Conservation (phyloP, 2,888 invertebrate genomes). For the Lasioglossum leucozonium region DNA sequence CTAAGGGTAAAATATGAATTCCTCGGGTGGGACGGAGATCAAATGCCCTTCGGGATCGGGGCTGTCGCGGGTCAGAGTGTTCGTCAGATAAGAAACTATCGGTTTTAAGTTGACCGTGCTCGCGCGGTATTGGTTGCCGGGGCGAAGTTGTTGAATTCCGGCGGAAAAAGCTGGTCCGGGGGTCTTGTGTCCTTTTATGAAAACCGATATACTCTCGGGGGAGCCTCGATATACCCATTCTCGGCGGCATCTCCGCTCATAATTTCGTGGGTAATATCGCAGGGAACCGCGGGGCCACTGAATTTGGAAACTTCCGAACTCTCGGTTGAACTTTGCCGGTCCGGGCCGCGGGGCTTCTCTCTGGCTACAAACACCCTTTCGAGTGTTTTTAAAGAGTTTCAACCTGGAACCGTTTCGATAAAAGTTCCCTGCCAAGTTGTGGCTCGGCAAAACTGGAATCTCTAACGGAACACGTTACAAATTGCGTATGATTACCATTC, state of each 20-base stretch:
- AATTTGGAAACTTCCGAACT: constrained; percentile 68
- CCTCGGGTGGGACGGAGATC: neutral
- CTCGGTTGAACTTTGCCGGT: constrained; percentile 46
- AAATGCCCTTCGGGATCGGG: neutral
- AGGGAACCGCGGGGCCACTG: constrained; percentile 52
- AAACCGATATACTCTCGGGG: constrained; percentile 46
- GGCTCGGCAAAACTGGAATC: constrained; percentile 17
- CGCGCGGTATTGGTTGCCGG: constrained; percentile 13
- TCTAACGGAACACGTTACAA: constrained; percentile 25
- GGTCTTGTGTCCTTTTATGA: constrained; percentile 42
- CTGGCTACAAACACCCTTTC: constrained; percentile 36
- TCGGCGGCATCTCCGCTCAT: constrained; percentile 51
- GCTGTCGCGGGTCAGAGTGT: neutral
- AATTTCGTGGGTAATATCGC: constrained; percentile 68
- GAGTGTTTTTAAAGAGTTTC: constrained; percentile 57
- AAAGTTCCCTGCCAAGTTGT: neutral
- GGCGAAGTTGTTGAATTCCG: constrained; percentile 35
- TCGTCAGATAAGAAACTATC: constrained; percentile 35
- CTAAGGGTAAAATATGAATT: neutral
- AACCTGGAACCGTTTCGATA: constrained; percentile 11
- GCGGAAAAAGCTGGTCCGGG: constrained; percentile 28
- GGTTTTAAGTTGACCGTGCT: constrained; percentile 39
- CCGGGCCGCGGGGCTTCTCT: neutral
- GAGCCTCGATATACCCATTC: constrained; percentile 56
- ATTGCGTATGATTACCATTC: constrained; percentile 17